Evolutionary conservation across 2,797 vertebrate genomes (phyloP).

Genomic region (Muscicapa striata): DNA sequence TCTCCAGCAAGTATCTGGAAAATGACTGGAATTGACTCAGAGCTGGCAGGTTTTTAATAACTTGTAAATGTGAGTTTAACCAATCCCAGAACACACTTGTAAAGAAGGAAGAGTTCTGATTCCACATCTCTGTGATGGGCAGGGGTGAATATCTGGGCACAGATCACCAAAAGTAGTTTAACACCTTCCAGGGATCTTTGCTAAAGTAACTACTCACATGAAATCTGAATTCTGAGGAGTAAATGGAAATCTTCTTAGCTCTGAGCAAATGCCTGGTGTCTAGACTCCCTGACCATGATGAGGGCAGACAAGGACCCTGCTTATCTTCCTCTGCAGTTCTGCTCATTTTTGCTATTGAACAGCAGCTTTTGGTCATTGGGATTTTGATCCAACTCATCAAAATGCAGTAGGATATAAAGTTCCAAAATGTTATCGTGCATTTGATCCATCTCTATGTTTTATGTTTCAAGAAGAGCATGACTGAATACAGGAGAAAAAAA

Average conservation of each 20-base stretch:
- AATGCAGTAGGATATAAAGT: not conserved
- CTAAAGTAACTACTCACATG: not conserved
- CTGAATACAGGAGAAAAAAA: not conserved
- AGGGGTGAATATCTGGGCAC: not conserved
- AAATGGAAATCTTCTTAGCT: not conserved
- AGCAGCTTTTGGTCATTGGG: not conserved
- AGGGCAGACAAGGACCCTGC: not conserved
- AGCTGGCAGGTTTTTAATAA: not conserved
- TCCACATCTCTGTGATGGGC: not conserved
- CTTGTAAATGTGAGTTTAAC: not conserved
- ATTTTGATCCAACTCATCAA: conserved; percentile 5
- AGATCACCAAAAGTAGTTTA: not conserved
- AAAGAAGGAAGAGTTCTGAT: not conserved
- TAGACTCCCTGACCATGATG: not conserved
- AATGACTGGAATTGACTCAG: not conserved
- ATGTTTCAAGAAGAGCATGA: not conserved
- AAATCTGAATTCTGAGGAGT: not conserved
- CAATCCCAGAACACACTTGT: not conserved
- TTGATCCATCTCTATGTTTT: not conserved
- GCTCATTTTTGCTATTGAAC: not conserved
- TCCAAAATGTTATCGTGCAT: not conserved
- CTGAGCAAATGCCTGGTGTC: not conserved
- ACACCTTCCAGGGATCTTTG: not conserved
- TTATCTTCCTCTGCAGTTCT: not conserved
- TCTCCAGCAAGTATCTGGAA: not conserved